A percentile compares a stretch with the other conserved stretches of the same genome.
phyloP scores from a whole-genome alignment of 2,888 invertebrate species.

The Athalia circularis region DNA sequence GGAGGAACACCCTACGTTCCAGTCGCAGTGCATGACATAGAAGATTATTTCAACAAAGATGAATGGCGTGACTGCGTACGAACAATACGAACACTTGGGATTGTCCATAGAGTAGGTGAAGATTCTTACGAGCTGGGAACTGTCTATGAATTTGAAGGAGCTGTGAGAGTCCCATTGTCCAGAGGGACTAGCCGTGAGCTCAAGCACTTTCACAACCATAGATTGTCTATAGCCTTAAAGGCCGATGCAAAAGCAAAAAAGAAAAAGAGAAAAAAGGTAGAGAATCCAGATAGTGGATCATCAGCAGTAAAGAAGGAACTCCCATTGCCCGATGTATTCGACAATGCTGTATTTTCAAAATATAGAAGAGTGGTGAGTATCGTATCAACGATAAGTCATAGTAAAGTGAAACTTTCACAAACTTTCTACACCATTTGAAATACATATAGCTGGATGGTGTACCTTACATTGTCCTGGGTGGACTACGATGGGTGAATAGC shows the following conservation, averaged over 20 bases:
- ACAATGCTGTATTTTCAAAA: constrained; percentile 10
- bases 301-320: neutral
- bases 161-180: neutral
- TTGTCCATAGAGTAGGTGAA: constrained; percentile 5
- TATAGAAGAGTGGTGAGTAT: constrained; percentile 32
- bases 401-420: neutral
- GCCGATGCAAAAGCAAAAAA: neutral
- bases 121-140: constrained; percentile 20
- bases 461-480: constrained; percentile 18
- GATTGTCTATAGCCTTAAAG: neutral
- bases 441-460: neutral
- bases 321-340: constrained; percentile 18
- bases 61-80: neutral
- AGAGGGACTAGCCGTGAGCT: constrained; percentile 23
- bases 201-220: too few species aligned
- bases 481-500: constrained; percentile 1
- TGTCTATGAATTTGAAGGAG: neutral
- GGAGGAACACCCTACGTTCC: constrained; percentile 1
- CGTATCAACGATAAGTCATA: too few species aligned
- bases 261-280: too few species aligned
- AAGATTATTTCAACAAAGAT: constrained; percentile 1
- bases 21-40: constrained; percentile 27
- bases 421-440: neutral
- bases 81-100: constrained; percentile 15
- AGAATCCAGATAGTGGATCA: neutral